These are phyloP conservation scores for Epizoanthus illoricatus DNA, from an alignment of 92 coral and sea anemone genomes.

Conservation along the genomic window DNA sequence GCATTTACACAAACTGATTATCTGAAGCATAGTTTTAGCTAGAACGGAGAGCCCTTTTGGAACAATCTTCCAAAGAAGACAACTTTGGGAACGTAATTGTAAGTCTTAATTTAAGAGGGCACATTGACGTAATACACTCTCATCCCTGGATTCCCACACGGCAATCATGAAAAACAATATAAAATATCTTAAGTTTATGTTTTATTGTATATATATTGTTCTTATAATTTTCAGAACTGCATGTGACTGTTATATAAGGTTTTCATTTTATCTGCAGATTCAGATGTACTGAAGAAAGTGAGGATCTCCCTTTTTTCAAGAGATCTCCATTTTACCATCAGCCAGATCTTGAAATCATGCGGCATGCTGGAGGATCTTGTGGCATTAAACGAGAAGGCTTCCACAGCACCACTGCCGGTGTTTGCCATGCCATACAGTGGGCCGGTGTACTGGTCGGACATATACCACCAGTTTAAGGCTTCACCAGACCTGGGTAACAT, in stretches of 20 bases:
- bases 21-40: no score
- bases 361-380: slow-evolving; percentile 82
- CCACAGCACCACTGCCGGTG: slow-evolving; percentile 32
- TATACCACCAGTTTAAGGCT: slow-evolving; percentile 59
- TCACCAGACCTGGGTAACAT: slow-evolving; percentile 47
- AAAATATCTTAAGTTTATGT: no score
- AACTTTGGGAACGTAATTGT: no score
- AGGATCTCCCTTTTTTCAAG: slow-evolving; percentile 82
- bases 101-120: no score
- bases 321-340: slow-evolving; percentile 72
- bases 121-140: no score
- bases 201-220: no score
- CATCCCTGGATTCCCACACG: no score
- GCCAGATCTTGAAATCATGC: slow-evolving; percentile 82
- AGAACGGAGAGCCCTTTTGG: no score
- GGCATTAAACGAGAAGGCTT: slow-evolving; percentile 43
- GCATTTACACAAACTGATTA: no score
- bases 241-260: neutral
- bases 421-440: slow-evolving; percentile 63
- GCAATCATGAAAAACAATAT: neutral
- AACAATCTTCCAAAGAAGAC: no score
- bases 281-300: slow-evolving; percentile 66
- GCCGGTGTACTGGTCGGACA: slow-evolving; percentile 72
- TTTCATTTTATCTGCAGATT: slow-evolving; percentile 7
- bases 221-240: no score